Percentiles rank a stretch among this genome's conserved stretches.
These are phyloP conservation scores for Hydraecia micacea DNA, from an alignment of 2,888 invertebrate species.

Conservation along the genomic window DNA sequence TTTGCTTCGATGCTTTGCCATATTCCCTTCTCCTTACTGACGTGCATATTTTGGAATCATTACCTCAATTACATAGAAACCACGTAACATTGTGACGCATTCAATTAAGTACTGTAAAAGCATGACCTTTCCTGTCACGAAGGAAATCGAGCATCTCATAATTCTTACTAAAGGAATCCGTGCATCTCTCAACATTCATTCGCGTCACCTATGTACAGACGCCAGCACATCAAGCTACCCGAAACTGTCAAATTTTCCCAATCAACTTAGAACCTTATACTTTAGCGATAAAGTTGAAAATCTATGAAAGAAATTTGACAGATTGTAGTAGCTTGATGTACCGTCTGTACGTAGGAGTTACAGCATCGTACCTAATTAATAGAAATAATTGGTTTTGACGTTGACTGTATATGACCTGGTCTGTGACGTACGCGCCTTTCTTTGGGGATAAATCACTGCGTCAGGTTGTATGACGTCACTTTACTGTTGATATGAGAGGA, in stretches of 20 bases:
- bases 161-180: conserved; percentile 12
- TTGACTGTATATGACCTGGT: too few relatives aligned
- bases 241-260: too few relatives aligned
- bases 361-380: conserved; percentile 10
- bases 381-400: conserved; percentile 40
- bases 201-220: conserved; percentile 16
- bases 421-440: conserved; percentile 29
- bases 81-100: conserved; percentile 7
- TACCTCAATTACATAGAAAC: not conserved
- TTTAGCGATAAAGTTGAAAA: too few relatives aligned
- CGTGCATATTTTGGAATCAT: not conserved
- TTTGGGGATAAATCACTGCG: not conserved
- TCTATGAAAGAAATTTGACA: too few relatives aligned
- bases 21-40: not conserved
- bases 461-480: conserved; percentile 24
- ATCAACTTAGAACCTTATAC: too few relatives aligned
- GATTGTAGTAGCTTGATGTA: too few relatives aligned
- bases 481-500: not conserved
- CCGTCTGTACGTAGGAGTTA: not conserved
- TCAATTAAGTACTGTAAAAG: not conserved
- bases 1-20: not conserved
- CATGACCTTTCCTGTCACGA: not conserved
- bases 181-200: conserved; percentile 29
- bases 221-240: too few relatives aligned
- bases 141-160: conserved; percentile 35